phyloP scores from a whole-genome alignment of 1,140 invertebrate genomes.

The Macrobrachium rosenbergii region DNA sequence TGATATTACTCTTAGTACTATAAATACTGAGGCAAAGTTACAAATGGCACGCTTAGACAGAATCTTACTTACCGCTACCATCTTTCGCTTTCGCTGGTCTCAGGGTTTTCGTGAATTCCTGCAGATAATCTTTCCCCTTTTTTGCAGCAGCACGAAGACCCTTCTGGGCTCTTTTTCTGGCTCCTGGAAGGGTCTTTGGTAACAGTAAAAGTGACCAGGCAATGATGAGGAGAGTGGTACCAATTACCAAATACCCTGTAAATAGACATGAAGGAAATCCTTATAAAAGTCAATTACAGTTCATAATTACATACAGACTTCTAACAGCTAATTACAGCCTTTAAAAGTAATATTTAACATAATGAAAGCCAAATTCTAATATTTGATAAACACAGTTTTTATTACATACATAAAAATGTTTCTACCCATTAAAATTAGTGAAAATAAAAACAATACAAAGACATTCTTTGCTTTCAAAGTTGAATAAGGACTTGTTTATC shows the following conservation, averaged over 20 bases:
- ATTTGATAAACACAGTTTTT: too few species aligned
- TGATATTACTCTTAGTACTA: not conserved
- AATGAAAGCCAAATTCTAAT: too few species aligned
- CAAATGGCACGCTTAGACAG: too few species aligned
- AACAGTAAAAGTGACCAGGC: not conserved
- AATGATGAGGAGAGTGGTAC: not conserved
- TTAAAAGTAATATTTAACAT: too few species aligned
- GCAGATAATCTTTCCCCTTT: slow-evolving; percentile 19
- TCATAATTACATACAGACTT: too few species aligned
- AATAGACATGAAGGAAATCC: not conserved
- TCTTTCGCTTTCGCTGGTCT: slow-evolving; percentile 20
- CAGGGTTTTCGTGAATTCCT: slow-evolving; percentile 25
- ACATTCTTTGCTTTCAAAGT: too few species aligned
- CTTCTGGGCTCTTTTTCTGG: not conserved
- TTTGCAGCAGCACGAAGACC: not conserved
- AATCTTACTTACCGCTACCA: not conserved
- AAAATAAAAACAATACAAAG: too few species aligned
- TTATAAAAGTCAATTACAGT: too few species aligned
- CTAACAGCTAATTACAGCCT: too few species aligned
- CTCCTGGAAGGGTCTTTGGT: slow-evolving; percentile 9
- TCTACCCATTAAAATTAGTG: too few species aligned
- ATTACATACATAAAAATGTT: too few species aligned
- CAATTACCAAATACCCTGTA: not conserved
- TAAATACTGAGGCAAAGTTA: not conserved
- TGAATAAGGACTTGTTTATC: too few species aligned